Evolutionary conservation across 2,113 vertebrate genomes (phyloP), one percentile per base, ranked within the genome.

Genomic region (Seriola aureovittata): DNA sequence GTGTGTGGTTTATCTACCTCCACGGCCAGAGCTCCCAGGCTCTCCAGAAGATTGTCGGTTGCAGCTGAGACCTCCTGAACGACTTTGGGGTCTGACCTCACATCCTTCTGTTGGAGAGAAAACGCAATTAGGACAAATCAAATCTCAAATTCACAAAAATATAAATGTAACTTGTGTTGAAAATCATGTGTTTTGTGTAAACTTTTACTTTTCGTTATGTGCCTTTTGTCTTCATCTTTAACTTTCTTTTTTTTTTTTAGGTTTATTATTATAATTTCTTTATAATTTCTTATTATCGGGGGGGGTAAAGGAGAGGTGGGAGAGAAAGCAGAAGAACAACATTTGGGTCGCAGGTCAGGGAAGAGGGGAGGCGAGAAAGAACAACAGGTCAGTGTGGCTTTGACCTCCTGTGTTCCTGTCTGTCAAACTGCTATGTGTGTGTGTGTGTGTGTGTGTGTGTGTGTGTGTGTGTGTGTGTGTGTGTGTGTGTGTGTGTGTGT

Each of bases 61-160:
- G 96, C 96, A 88, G 94, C 94, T 17, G 96, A 96, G 34, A 98
- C 94, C 34, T 97, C 95, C 79, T 92, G 88, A 42, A 97, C 78
- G 0, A 95, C 94, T 77, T 93, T 92, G 67, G 97, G 96, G 86
- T 97, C 95, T 3, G 94, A 94, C 82, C 80, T 93, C 65, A 97
- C 88, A 38, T 91, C 95, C 85, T 84, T 96, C 97, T 98, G 95
- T 85, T 85, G 72, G 34, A 86, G 13, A 85, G 60, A 69, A 82
- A 85, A n/a, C n/a, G 59, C 5, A 72, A 69, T 64, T 4, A 57
- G 25, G 19, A 59, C n/a, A 80, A 29, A 32, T 32, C 44, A 52
- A 36, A 13, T 17, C 9, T 10, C 42, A 44, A 44, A 44, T 44
- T 29, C 29, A 11, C 6, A 48, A 59, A 52, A 54, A 13, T 19